These are phyloP conservation scores for Hylia prasina DNA, from an alignment of 2,113 vertebrate genomes.

Conservation along the genomic window DNA sequence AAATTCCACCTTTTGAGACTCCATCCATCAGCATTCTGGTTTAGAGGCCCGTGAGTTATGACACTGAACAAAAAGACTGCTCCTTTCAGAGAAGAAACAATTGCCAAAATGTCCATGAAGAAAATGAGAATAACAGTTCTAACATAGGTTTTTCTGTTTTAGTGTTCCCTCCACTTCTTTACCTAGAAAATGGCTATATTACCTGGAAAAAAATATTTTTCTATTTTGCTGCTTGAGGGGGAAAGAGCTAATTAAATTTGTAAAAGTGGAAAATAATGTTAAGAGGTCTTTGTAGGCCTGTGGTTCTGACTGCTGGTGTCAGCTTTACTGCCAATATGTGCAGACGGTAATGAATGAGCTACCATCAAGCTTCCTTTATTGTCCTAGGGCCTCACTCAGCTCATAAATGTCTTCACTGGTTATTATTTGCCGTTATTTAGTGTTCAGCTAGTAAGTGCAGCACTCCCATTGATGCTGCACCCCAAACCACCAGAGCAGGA, in stretches of 20 bases:
- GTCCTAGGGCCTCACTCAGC: background rate
- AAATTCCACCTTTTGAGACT: background rate
- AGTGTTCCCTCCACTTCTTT: background rate
- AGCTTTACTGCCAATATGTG: background rate
- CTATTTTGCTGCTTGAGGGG: background rate
- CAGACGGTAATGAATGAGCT: background rate
- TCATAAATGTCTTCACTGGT: background rate
- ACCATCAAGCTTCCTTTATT: background rate
- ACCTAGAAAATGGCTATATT: background rate
- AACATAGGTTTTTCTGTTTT: background rate
- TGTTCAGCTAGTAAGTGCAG: background rate
- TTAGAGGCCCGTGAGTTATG: background rate
- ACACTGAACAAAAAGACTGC: background rate
- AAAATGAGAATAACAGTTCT: background rate
- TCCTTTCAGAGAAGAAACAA: background rate
- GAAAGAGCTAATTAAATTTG: background rate
- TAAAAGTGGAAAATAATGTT: background rate
- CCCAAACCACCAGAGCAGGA: background rate
- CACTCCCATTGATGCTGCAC: background rate
- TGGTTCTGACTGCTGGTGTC: background rate
- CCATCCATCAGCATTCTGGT: background rate
- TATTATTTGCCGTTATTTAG: constrained; percentile 10
- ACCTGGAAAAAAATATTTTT: background rate
- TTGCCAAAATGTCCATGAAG: background rate
- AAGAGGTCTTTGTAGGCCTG: background rate